Evolutionary conservation across 2,113 vertebrate genomes (phyloP).

Genomic region (Myxocyprinus asiaticus): DNA sequence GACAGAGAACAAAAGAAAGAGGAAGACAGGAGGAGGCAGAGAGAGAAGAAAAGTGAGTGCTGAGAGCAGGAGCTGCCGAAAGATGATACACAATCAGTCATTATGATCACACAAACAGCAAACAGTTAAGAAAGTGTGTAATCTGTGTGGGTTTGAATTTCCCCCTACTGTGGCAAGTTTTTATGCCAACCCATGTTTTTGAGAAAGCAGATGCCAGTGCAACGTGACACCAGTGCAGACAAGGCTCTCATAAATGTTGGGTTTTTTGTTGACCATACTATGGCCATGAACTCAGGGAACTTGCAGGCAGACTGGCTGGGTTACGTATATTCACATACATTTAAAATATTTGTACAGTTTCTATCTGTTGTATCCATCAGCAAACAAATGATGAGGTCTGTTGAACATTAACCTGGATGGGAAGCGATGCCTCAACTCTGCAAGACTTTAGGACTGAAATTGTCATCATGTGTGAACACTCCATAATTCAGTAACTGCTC

Average conservation of each 20-base stretch:
- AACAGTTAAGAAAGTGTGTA: too few species aligned
- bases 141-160: too few species aligned
- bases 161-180: too few species aligned
- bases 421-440: slow-evolving; percentile 21
- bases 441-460: slow-evolving; percentile 6
- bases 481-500: slow-evolving; percentile 19
- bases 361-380: neutral
- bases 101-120: slow-evolving; percentile 44
- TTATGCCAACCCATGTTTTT: too few species aligned
- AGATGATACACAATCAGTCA: slow-evolving; percentile 52
- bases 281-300: too few species aligned
- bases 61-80: slow-evolving; percentile 1
- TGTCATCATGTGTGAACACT: slow-evolving; percentile 29
- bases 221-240: too few species aligned
- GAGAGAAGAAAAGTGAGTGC: slow-evolving; percentile 35
- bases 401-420: slow-evolving; percentile 1
- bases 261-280: slow-evolving; percentile 21
- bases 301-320: too few species aligned
- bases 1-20: slow-evolving; percentile 19
- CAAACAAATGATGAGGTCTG: slow-evolving; percentile 6
- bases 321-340: too few species aligned
- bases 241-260: too few species aligned
- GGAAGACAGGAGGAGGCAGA: neutral
- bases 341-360: neutral
- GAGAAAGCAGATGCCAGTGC: too few species aligned